These are phyloP conservation scores for Erpornis zantholeuca DNA, from an alignment of 2,113 vertebrate genomes.

Conservation along the genomic window DNA sequence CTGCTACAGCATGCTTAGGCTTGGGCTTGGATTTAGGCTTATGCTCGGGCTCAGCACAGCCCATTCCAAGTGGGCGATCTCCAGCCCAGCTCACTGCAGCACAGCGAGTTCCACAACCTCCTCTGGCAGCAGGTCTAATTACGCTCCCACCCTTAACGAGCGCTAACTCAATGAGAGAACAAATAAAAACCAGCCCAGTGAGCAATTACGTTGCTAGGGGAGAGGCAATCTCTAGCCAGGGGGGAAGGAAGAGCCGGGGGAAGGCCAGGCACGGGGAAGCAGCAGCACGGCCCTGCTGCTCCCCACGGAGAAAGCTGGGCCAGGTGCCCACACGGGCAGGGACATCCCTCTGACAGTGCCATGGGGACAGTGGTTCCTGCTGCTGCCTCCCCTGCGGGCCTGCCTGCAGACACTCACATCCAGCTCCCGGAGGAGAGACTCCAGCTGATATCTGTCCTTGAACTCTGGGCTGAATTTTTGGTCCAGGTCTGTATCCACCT, in stretches of 20 bases:
- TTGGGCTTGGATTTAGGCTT: background rate
- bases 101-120: background rate
- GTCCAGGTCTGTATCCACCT: slow-evolving; percentile 86
- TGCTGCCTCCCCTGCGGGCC: background rate
- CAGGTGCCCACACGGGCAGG: background rate
- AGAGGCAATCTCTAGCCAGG: slow-evolving; percentile 30
- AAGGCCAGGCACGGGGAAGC: background rate
- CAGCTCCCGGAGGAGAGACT: slow-evolving; percentile 84
- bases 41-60: background rate
- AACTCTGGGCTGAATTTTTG: slow-evolving; percentile 95
- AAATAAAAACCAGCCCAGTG: slow-evolving; percentile 41
- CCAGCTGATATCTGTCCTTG: slow-evolving; percentile 92
- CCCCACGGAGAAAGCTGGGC: background rate
- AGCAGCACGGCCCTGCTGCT: background rate
- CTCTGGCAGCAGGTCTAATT: slow-evolving; percentile 24
- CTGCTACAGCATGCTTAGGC: background rate
- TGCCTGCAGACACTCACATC: slow-evolving; percentile 77
- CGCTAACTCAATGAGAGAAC: background rate
- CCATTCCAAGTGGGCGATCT: background rate
- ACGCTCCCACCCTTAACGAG: background rate
- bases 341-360: background rate
- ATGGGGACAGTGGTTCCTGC: background rate
- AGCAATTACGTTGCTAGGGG: slow-evolving; percentile 25
- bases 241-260: background rate
- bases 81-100: background rate